Conservation (phyloP, 1,140 invertebrate genomes). For the Plodia interpunctella region DNA sequence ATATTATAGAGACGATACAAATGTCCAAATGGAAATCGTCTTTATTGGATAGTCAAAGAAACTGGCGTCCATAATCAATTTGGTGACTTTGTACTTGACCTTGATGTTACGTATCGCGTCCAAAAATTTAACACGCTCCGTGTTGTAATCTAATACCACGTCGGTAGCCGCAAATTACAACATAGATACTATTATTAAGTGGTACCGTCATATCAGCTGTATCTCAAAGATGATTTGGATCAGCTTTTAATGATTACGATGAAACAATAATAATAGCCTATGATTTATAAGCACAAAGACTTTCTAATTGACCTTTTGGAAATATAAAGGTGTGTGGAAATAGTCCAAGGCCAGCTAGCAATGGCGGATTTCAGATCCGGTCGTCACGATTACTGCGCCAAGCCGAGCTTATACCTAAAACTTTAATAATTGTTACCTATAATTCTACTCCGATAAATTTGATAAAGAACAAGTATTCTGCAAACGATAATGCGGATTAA, state of each 20-base stretch:
- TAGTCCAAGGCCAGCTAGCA: conserved; percentile 63
- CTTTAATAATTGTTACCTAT: conserved; percentile 10
- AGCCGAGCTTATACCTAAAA: conserved; percentile 22
- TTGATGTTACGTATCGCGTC: conserved; percentile 39
- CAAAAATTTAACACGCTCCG: conserved; percentile 9
- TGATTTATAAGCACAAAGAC: conserved; percentile 40
- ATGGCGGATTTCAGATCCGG: conserved; percentile 58
- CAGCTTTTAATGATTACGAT: conserved; percentile 16
- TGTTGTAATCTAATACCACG: conserved; percentile 30
- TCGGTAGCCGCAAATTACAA: conserved; percentile 13
- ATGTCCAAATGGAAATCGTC: not conserved
- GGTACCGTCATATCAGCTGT: not conserved
- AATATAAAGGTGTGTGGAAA: conserved; percentile 53
- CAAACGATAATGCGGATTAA: conserved; percentile 1
- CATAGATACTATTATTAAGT: conserved; percentile 21
- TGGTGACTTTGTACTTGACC: conserved; percentile 44
- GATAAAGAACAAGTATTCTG: conserved; percentile 1
- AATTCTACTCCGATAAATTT: not conserved
- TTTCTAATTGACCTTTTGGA: conserved; percentile 69
- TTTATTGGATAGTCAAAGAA: conserved; percentile 12
- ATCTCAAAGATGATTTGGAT: conserved; percentile 22
- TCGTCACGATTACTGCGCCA: conserved; percentile 46
- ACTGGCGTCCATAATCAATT: conserved; percentile 36
- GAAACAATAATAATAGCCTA: conserved; percentile 27
- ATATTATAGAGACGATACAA: not conserved